Base-by-base conservation (phyloP, 2,888 invertebrate genomes). In the Eueremaeus valkanovi region DNA sequence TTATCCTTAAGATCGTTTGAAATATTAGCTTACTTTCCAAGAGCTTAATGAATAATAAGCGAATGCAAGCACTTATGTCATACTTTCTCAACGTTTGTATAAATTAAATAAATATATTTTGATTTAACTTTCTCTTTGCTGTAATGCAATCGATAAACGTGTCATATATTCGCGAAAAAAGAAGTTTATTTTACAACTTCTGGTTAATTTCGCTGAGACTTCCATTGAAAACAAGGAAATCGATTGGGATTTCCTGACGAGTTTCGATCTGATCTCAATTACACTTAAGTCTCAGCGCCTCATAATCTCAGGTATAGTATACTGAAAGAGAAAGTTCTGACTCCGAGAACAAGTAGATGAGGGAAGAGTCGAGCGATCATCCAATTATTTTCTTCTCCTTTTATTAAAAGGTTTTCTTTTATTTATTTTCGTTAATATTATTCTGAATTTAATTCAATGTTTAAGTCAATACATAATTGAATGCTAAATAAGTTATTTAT, bases 81-180 rank as follows among this genome's bases (percentile, higher is more conserved):
- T 24, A 58, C 58, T 58, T 58, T 58, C 58, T 1, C 29, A 24
- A 8, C 24, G 24, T 2, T 13, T 13, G 29, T 18, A 27, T 18
- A 58, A 29, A 58, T 9, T 58, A 58, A 58, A 24, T 21, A 8
- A n/a, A 8, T 51, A 8, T 51, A n/a, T 27, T 29, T 16, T 45
- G 16, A 45, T 45, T 45, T 58, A 16, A 58, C 29, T 8, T 58
- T 27, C 24, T 11, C 3, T 58, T 29, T 24, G 27, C 29, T 29
- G 29, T 58, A 58, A 58, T 58, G 29, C 6, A 24, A 58, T 58
- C 58, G 58, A 58, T 58, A 29, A 58, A 58, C 27, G 58, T 58
- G 58, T 58, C 58, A 58, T 13, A 58, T 49, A 49, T 49, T 5
- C 18, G 3, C 21, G 29, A 13, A 24, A 58, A 16, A 45, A 3